Percentiles rank a stretch among this genome's conserved stretches.
phyloP scores from a whole-genome alignment of 2,888 invertebrate genomes.

The Argynnis bischoffii region DNA sequence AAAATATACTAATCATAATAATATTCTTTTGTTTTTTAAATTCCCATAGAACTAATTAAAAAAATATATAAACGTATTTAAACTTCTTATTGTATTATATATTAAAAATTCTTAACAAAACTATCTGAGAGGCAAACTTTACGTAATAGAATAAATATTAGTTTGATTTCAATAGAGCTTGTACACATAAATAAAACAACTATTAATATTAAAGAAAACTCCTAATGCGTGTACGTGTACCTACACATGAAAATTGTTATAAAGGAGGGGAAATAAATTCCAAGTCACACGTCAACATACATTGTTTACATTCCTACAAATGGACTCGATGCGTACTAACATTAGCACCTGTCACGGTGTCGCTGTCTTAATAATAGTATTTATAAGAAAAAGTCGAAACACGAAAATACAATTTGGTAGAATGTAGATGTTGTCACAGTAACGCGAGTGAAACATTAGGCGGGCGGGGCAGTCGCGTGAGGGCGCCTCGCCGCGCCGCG shows the following conservation, averaged over 20 bases:
- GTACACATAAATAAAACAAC: too few species aligned
- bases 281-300: slow-evolving; percentile 35
- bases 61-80: too few species aligned
- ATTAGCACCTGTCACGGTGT: slow-evolving; percentile 77
- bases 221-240: slow-evolving; percentile 5
- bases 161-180: too few species aligned
- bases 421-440: slow-evolving; percentile 78
- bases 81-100: too few species aligned
- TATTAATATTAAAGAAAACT: background rate
- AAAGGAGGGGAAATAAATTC: background rate
- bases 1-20: too few species aligned
- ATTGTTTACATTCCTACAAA: slow-evolving; percentile 65
- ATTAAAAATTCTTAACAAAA: too few species aligned
- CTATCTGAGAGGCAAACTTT: too few species aligned
- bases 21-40: too few species aligned
- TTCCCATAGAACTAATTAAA: too few species aligned
- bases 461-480: slow-evolving; percentile 61
- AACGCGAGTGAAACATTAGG: slow-evolving; percentile 78
- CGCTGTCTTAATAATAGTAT: slow-evolving; percentile 80
- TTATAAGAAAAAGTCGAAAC: slow-evolving; percentile 82
- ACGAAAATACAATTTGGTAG: slow-evolving; percentile 82
- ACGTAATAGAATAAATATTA: too few species aligned
- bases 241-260: background rate
- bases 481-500: slow-evolving; percentile 41
- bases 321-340: slow-evolving; percentile 69